Conservation (phyloP, 2,113 vertebrate genomes). For the Notarius lentiginosus region DNA sequence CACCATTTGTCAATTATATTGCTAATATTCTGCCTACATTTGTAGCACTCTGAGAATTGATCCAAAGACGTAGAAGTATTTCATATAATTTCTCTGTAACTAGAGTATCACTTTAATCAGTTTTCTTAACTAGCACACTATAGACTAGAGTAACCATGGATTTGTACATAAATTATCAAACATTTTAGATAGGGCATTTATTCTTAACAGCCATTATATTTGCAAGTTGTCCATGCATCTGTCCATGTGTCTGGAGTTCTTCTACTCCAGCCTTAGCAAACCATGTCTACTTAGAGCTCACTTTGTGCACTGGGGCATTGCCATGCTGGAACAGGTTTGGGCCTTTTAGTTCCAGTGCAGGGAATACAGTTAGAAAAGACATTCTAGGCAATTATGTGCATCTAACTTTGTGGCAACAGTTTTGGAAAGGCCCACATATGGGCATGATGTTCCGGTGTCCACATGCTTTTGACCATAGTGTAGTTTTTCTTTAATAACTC, state of each 20-base stretch:
- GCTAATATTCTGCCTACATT: neutral
- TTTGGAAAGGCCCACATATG: neutral
- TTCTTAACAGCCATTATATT: too few relatives aligned
- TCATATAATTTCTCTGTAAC: neutral
- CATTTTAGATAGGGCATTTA: too few relatives aligned
- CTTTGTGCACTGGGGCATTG: neutral
- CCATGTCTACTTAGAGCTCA: neutral
- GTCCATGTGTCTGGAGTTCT: neutral
- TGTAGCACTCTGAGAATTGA: neutral
- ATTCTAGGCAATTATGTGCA: neutral
- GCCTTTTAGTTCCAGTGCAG: neutral
- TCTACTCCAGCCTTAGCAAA: neutral
- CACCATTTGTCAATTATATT: too few relatives aligned
- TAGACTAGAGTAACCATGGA: neutral
- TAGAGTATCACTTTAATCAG: neutral
- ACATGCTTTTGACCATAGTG: neutral
- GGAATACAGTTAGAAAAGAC: neutral
- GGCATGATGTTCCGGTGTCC: neutral
- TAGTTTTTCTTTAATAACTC: neutral
- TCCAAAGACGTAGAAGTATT: neutral
- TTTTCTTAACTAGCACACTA: neutral
- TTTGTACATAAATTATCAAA: too few relatives aligned
- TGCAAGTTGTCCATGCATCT: neutral
- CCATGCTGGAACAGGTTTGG: neutral
- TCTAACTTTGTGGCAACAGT: neutral